A percentile compares a stretch with the other conserved stretches of the same genome.
These are phyloP conservation scores for Typhlichthys eigenmanni DNA, from an alignment of 2,797 vertebrate genomes.

Conservation along the genomic window DNA sequence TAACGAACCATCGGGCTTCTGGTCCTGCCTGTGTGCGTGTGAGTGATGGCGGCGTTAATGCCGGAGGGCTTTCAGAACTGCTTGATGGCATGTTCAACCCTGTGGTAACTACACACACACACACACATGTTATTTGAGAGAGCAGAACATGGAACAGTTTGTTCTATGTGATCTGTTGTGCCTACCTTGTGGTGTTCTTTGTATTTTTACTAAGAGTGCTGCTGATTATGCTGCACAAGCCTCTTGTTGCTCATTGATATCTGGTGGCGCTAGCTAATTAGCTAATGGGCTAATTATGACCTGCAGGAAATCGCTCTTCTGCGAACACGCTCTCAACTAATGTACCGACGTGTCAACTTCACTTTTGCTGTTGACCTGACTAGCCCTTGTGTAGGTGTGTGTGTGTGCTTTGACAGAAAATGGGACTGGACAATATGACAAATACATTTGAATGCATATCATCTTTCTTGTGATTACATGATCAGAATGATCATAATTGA, in stretches of 20 bases:
- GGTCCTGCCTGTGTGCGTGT: conserved; percentile 23
- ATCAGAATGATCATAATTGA: neutral
- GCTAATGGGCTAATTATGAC: conserved; percentile 61
- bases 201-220: conserved; percentile 35
- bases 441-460: neutral
- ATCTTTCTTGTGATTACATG: conserved; percentile 10
- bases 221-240: conserved; percentile 11
- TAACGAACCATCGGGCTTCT: conserved; percentile 41
- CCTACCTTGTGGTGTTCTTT: neutral
- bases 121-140: neutral
- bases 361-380: conserved; percentile 50
- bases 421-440: conserved; percentile 35
- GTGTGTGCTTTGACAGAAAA: conserved; percentile 36
- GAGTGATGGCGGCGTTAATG: conserved; percentile 22
- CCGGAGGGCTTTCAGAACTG: neutral
- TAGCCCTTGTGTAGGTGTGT: conserved; percentile 16
- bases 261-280: conserved; percentile 48
- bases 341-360: conserved; percentile 37
- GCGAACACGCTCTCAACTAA: conserved; percentile 39
- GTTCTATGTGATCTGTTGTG: neutral
- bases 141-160: neutral
- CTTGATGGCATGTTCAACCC: too few relatives aligned
- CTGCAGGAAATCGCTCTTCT: conserved; percentile 34
- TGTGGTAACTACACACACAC: too few relatives aligned
- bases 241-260: conserved; percentile 28